Conservation (phyloP, 2,113 vertebrate genomes). For the Coptodon rendalli region DNA sequence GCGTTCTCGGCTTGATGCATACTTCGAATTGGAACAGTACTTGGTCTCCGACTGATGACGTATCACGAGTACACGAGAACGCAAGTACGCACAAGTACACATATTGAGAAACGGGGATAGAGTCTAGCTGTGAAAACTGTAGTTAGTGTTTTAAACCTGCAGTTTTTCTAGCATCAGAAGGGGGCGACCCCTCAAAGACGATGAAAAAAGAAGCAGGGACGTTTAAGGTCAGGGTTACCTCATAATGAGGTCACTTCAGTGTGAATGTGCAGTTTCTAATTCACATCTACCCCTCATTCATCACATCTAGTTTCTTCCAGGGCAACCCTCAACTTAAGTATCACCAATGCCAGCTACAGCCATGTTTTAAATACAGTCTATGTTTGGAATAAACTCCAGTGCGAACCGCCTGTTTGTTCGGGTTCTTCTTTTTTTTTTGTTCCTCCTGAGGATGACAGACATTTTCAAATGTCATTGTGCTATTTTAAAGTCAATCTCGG, state of each 20-base stretch:
- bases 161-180: neutral
- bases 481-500: neutral
- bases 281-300: neutral
- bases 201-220: neutral
- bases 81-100: too few relatives aligned
- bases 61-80: too few relatives aligned
- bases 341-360: neutral
- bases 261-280: neutral
- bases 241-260: neutral
- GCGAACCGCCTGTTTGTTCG: neutral
- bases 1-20: too few relatives aligned
- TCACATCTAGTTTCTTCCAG: neutral
- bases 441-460: neutral
- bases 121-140: neutral
- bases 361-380: neutral
- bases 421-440: rapidly evolving
- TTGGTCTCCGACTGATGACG: too few relatives aligned
- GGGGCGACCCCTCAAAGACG: neutral
- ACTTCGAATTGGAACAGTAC: too few relatives aligned
- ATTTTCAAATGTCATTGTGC: neutral
- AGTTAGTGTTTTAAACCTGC: neutral
- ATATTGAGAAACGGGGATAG: neutral
- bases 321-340: neutral
- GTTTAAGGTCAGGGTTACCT: neutral
- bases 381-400: neutral